Conservation (phyloP, 2,113 vertebrate species). For the Tupaia tana region DNA sequence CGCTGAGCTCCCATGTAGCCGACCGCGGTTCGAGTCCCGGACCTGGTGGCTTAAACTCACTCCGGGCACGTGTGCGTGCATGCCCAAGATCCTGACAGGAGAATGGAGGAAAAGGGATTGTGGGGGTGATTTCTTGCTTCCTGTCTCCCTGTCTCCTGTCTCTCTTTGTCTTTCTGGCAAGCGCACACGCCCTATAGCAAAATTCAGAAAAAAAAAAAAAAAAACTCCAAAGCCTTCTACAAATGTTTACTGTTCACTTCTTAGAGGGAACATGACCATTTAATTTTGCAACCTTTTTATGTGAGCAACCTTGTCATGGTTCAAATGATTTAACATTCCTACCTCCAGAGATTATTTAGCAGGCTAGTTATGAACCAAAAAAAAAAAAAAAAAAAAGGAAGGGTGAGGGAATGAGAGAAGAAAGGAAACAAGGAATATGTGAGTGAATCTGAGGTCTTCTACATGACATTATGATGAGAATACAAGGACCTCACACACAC, state of each 20-base stretch:
- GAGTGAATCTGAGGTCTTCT: not conserved
- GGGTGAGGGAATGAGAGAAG: not conserved
- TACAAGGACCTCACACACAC: not conserved
- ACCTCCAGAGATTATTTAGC: not conserved
- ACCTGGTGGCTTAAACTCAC: too few relatives aligned
- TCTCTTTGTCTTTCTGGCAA: too few relatives aligned
- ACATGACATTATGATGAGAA: not conserved
- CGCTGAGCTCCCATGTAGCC: too few relatives aligned
- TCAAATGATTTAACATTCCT: not conserved
- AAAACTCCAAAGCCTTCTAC: not conserved
- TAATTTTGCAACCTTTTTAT: not conserved
- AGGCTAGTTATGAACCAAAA: not conserved
- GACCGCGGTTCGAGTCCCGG: too few relatives aligned
- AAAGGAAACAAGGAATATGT: not conserved
- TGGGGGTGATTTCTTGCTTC: too few relatives aligned
- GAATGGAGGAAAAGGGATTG: too few relatives aligned
- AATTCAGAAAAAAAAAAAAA: not conserved
- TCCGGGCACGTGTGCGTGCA: too few relatives aligned
- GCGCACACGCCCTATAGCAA: too few relatives aligned
- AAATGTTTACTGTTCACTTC: not conserved
- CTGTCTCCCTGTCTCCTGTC: too few relatives aligned
- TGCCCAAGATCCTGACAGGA: too few relatives aligned
- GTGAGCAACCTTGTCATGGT: not conserved
- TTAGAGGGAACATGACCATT: not conserved
- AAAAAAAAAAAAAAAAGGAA: not conserved